Base-by-base conservation (phyloP, 2,797 vertebrate species). In the Sparidentex hasta region DNA sequence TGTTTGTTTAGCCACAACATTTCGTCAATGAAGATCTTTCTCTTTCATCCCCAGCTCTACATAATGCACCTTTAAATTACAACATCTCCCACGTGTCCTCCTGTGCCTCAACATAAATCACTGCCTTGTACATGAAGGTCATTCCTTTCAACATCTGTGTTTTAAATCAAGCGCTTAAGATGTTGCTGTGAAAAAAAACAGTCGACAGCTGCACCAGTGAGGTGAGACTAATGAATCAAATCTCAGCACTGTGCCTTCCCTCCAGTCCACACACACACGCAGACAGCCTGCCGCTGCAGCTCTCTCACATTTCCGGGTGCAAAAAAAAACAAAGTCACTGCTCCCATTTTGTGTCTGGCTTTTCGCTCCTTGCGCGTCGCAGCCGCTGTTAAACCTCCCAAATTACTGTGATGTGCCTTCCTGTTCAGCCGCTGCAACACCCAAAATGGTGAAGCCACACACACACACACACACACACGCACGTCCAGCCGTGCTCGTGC, bases 401-500 rank as follows among this genome's bases (percentile, higher is more conserved):
- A 58, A 73, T 21, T 8, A 51, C 17, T 8, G 0, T 18, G 25
- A 25, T 59, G 29, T 25, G 21, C 4, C 65, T 70, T 58, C 59
- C 81, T 62, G 46, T 44, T 52, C 63, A 68, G 63, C 68, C 83
- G 29, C 78, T 68, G 67, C 57, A 66, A 65, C 71, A 76, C 77
- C 84, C 90, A 93, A 88, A 89, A 90, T 88, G 85, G 89, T 90
- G 88, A 78, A 50, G 82, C 74, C 43, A 44, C 43, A 44, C 43
- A 44, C 43, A 14, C 43, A 44, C 43, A 44, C 43, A 14, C 43
- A 14, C 33, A 38, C 43, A 23, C 55, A 23, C 1, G 4, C 51
- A 55, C 48, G 27, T 63, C 65, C 25, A 57, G 71, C 54, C 77
- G 84, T 57, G 76, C 25, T 52, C 38, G 38, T 11, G 76, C 21